These are phyloP conservation scores for Andrena camellia DNA, from an alignment of 2,888 invertebrate genomes.

Conservation along the genomic window DNA sequence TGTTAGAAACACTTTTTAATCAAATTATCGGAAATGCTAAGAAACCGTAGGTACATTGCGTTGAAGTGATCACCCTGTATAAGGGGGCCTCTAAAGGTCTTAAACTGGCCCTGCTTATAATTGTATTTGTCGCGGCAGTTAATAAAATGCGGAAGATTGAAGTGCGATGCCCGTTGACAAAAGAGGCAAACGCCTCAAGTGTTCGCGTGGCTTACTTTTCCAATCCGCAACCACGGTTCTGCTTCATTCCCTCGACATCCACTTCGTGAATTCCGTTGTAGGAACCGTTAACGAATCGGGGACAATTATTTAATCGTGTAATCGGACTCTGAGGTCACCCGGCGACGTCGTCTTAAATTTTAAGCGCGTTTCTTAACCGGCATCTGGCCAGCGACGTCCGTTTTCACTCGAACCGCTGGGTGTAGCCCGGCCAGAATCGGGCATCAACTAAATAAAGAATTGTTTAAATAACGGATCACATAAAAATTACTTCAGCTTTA, in stretches of 20 bases:
- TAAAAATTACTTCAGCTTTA: too few relatives aligned
- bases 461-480: not conserved
- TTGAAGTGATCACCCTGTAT: too few relatives aligned
- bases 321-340: constrained; percentile 51
- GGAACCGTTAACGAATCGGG: constrained; percentile 68
- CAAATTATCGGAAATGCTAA: too few relatives aligned
- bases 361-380: constrained; percentile 49
- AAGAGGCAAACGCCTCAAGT: not conserved
- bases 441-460: too few relatives aligned
- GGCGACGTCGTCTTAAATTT: constrained; percentile 50
- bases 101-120: not conserved
- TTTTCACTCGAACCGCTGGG: constrained; percentile 31
- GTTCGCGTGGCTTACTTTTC: constrained; percentile 39
- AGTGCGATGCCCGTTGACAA: not conserved
- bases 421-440: not conserved
- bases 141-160: not conserved
- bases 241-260: constrained; percentile 31
- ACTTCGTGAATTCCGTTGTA: constrained; percentile 36
- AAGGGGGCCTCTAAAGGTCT: too few relatives aligned
- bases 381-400: not conserved
- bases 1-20: too few relatives aligned
- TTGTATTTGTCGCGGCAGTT: not conserved
- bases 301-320: constrained; percentile 67
- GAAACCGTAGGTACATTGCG: too few relatives aligned
- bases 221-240: constrained; percentile 9